Percentiles rank a stretch among this genome's conserved stretches.
phyloP scores from a whole-genome alignment of 2,113 vertebrate genomes.

The Actinemys pallida region DNA sequence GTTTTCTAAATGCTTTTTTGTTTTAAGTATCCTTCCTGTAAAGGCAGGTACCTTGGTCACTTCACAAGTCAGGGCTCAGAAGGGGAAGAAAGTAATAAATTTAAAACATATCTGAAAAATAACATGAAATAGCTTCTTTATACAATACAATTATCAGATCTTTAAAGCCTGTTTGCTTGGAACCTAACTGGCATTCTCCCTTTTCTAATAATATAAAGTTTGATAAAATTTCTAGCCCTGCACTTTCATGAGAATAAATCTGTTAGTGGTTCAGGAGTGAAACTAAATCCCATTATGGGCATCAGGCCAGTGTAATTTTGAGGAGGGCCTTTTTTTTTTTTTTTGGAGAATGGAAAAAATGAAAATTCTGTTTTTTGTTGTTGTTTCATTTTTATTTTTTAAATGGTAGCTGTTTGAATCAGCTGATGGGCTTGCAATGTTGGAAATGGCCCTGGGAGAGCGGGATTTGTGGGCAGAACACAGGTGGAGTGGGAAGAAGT shows the following conservation, averaged over 20 bases:
- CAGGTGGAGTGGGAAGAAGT: background rate
- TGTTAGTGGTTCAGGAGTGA: conserved; percentile 46
- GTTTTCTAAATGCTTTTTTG: rapidly evolving
- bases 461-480: background rate
- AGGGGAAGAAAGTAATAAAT: conserved; percentile 3
- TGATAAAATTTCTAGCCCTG: conserved; percentile 54
- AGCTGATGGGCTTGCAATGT: conserved; percentile 39
- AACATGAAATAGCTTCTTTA: conserved; percentile 8
- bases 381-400: conserved; percentile 25
- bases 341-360: background rate
- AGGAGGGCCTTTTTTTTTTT: conserved; percentile 41
- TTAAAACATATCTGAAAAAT: conserved; percentile 30
- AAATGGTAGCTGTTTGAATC: conserved; percentile 42
- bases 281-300: conserved; percentile 6
- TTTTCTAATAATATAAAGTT: conserved; percentile 46
- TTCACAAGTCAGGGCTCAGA: background rate
- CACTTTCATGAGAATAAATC: conserved; percentile 47
- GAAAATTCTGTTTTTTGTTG: too few species aligned
- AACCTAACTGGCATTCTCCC: conserved; percentile 33
- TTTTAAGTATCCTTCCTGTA: background rate
- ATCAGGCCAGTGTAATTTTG: background rate
- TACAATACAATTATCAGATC: background rate
- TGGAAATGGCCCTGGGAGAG: background rate
- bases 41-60: background rate
- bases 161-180: conserved; percentile 34